Percentiles rank a stretch among this genome's conserved stretches.
phyloP scores from a whole-genome alignment of 2,113 vertebrate species.

The Neogobius melanostomus region DNA sequence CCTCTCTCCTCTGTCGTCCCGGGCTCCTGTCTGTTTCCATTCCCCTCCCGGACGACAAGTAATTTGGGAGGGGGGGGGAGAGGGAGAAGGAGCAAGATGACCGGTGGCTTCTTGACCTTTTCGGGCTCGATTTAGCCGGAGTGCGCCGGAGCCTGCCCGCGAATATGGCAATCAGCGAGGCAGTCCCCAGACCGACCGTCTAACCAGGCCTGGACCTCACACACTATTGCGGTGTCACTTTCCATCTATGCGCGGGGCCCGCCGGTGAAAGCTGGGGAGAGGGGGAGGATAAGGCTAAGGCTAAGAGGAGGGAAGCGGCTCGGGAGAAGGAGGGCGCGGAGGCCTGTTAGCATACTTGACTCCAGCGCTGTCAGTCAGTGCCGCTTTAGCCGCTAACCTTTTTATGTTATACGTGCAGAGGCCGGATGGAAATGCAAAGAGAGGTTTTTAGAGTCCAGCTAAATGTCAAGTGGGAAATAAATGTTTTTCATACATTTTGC shows the following conservation, averaged over 20 bases:
- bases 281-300: neutral
- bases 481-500: too few relatives aligned
- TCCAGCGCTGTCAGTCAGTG: conserved; percentile 22
- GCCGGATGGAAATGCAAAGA: neutral
- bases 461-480: neutral
- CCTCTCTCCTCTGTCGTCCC: conserved; percentile 50
- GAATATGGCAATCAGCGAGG: conserved; percentile 78
- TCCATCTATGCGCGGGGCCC: conserved; percentile 61
- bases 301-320: conserved; percentile 9
- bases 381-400: neutral
- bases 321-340: conserved; percentile 10
- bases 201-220: conserved; percentile 55
- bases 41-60: conserved; percentile 74
- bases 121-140: conserved; percentile 84
- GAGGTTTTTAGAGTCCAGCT: neutral
- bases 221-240: conserved; percentile 77
- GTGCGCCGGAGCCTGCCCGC: conserved; percentile 41
- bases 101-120: conserved; percentile 83
- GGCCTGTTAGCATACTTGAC: conserved; percentile 45
- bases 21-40: conserved; percentile 77
- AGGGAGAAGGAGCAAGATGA: conserved; percentile 68
- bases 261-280: conserved; percentile 26
- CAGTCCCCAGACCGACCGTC: conserved; percentile 82
- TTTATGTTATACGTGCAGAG: neutral
- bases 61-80: conserved; percentile 70